These are phyloP conservation scores for Miltochrista miniata DNA, from an alignment of 2,888 invertebrate species.

Conservation along the genomic window DNA sequence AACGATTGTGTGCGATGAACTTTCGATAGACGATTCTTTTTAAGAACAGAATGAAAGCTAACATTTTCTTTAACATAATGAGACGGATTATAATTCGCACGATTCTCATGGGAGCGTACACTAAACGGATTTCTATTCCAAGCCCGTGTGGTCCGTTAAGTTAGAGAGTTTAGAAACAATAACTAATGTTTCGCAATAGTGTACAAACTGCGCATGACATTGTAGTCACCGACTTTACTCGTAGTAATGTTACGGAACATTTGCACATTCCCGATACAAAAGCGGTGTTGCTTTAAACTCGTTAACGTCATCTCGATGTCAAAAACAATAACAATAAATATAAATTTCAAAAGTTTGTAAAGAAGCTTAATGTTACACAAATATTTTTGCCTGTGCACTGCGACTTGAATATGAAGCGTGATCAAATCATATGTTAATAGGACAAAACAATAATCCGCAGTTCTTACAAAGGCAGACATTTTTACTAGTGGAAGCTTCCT, in stretches of 20 bases:
- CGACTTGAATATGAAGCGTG: too few species aligned
- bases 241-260: conserved; percentile 39
- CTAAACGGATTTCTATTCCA: conserved; percentile 50
- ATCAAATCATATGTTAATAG: too few species aligned
- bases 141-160: conserved; percentile 38
- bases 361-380: too few species aligned
- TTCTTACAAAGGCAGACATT: too few species aligned
- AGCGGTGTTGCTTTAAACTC: conserved; percentile 20
- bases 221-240: conserved; percentile 24
- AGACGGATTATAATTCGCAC: conserved; percentile 69
- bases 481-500: too few species aligned
- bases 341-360: too few species aligned
- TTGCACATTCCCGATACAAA: conserved; percentile 39
- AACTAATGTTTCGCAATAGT: conserved; percentile 52
- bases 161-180: conserved; percentile 56
- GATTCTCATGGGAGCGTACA: conserved; percentile 56
- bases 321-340: conserved; percentile 13
- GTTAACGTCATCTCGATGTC: conserved; percentile 13
- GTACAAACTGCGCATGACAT: conserved; percentile 45
- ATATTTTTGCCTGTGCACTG: too few species aligned
- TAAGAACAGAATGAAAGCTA: conserved; percentile 65
- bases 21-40: conserved; percentile 67
- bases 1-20: conserved; percentile 66
- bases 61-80: conserved; percentile 69
- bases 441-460: too few species aligned